Base-by-base conservation (phyloP, 2,797 vertebrate species). In the Sardinella longiceps region DNA sequence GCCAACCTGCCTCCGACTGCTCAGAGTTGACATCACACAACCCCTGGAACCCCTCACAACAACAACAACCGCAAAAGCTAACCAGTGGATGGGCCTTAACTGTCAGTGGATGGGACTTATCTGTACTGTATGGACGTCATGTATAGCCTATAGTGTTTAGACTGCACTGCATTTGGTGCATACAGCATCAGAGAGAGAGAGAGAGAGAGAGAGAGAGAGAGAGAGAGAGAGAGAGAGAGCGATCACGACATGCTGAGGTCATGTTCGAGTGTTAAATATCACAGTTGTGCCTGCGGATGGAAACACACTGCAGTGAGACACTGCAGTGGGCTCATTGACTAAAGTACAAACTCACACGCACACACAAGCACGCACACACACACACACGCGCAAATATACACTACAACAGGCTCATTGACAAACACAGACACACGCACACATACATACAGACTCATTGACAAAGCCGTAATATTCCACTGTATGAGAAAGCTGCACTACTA, bases 1-100 rank as follows among this genome's bases (percentile, higher is more conserved):
- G 91, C 90, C 89, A 87, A 88, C 85, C 86, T 88, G 88, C 87
- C 85, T 93, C 84, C 91, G 91, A 93, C 94, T 39, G 66, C 66
- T 39, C 14, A 5, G 30, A 39, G 66, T 91, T 91, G 84, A 89
- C 83, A 91, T 90, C n/a, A 89, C 90, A 89, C 83, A 89, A 86
- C 87, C 83, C 85, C 53, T 83, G 82, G 85, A 84, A 86, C 86
- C 85, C 25, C n/a, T n/a, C 46, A 63, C 86, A 84, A 48, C 12
- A 39, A 84, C 43, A 28, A 18, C n/a, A 15, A 33, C 63, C 0
- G 60, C 25, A 30, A 28, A 63, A 63, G 30, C 11, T 10, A 63
- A 7, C 43, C n/a, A n/a, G n/a, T n/a, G n/a, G n/a, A n/a, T n/a
- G n/a, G n/a, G n/a, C 43, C 43, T 7, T 45, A 33, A 12, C 30